Evolutionary conservation across 2,888 invertebrate genomes (phyloP), one percentile per base, ranked within the genome.

Genomic region (Vandiemenella viatica): DNA sequence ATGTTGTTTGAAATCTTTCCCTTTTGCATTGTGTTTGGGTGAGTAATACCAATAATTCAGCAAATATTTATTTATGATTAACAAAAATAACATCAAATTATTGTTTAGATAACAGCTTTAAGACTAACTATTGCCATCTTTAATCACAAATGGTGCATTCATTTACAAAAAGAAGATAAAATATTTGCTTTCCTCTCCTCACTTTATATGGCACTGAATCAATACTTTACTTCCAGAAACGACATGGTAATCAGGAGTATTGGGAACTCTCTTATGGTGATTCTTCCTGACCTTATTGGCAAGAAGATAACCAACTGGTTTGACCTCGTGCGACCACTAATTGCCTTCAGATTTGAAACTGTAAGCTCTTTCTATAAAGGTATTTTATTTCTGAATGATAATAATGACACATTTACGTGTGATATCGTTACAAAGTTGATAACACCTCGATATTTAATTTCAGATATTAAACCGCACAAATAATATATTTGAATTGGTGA

Each of bases 1-100:
- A 84, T 92, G 20, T 73, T 96, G 42, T 93, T 96, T 61, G 93
- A 96, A 65, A 90, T 96, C 62, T 97, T 97, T 65, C 96, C 97
- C 1, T 97, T 97, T 73, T 92, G 93, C 68, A 86, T 97, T 57
- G 92, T 95, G 38, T 96, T 96, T 67, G 88, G 90, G 84, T 88
- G 68, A 72, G 77, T 71, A 50, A 46, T 4, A 3, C n/a, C 4
- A 10, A 32, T 32, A 2, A 32, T 13, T 32, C 3, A n/a, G n/a
- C n/a, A n/a, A n/a, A n/a, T n/a, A n/a, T n/a, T n/a, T n/a, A n/a
- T n/a, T n/a, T n/a, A n/a, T n/a, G n/a, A n/a, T n/a, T n/a, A n/a
- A n/a, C n/a, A n/a, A n/a, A n/a, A n/a, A n/a, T n/a, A n/a, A n/a
- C n/a, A n/a, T n/a, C n/a, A n/a, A n/a, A n/a, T n/a, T n/a, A n/a